Evolutionary conservation across 2,888 invertebrate species (phyloP).

Genomic region (Apodemia mormo): DNA sequence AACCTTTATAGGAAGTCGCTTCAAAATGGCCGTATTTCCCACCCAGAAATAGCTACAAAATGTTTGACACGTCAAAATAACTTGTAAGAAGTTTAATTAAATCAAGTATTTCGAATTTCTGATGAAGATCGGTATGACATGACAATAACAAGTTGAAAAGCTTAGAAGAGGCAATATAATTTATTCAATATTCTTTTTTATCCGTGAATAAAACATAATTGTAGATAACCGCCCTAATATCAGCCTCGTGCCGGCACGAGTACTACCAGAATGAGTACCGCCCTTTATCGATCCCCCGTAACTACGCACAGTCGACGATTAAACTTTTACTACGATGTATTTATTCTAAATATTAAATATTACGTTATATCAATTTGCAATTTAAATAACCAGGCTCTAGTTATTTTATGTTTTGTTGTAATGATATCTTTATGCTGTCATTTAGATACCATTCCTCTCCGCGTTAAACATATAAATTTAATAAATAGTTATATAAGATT

Average conservation of each 20-base stretch:
- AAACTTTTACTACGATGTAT: conserved; percentile 14
- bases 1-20: too few relatives aligned
- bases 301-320: conserved; percentile 11
- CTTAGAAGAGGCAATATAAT: too few relatives aligned
- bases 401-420: neutral
- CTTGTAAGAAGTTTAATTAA: too few relatives aligned
- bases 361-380: neutral
- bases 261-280: conserved; percentile 17
- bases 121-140: too few relatives aligned
- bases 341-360: conserved; percentile 1
- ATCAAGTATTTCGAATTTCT: too few relatives aligned
- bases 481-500: neutral
- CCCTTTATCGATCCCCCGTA: conserved; percentile 9
- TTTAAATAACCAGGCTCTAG: neutral
- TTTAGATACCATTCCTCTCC: too few relatives aligned
- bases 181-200: neutral
- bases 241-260: conserved; percentile 4
- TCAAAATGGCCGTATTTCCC: too few relatives aligned
- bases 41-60: too few relatives aligned
- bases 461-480: too few relatives aligned
- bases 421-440: too few relatives aligned
- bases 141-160: too few relatives aligned
- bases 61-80: too few relatives aligned
- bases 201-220: neutral
- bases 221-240: neutral